Evolutionary conservation across 1,140 invertebrate species (phyloP), one percentile per base, ranked within the genome.

Genomic region (Heliconius congener): DNA sequence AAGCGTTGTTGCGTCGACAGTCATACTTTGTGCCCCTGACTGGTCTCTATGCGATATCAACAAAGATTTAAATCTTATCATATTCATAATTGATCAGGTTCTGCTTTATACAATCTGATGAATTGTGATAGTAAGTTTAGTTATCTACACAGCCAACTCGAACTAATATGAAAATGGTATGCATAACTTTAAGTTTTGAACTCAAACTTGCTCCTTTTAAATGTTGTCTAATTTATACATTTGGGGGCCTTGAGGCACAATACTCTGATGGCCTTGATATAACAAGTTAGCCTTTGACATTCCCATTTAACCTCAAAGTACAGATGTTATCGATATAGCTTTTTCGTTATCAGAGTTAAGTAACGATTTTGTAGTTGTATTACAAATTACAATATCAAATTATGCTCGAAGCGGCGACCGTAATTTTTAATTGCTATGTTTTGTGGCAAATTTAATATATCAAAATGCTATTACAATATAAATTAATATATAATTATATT

Each of bases 201-300:
- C 52, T 42, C n/a, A 50, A 46, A 60, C 72, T 60, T 79, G 60
- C 60, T 30, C 23, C 73, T 74, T 79, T 75, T 73, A 79, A 79
- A 74, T 74, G 42, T 79, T 34, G 57, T 46, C 78, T 75, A 76
- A 80, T 80, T 76, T 52, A 80, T 76, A 80, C 66, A 72, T 76
- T 79, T 72, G 74, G 23, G 50, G 52, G 74, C 73, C 78, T 80
- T 76, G 60, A 76, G 39, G 74, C 30, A 74, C 39, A 80, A 76
- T 76, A 60, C 70, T 46, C 27, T 34, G 70, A 37, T 60, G 72
- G 74, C 78, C 78, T 80, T 80, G 78, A 11, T 72, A 71, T 76
- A 80, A 80, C 74, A 80, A 80, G 70, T 80, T 80, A 80, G 78
- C 74, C 74, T 80, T 80, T 76, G 78, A 80, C 74, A 72, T 79